Evolutionary conservation across 1,140 invertebrate species (phyloP).

Genomic region (Dendroctonus ponderosae): DNA sequence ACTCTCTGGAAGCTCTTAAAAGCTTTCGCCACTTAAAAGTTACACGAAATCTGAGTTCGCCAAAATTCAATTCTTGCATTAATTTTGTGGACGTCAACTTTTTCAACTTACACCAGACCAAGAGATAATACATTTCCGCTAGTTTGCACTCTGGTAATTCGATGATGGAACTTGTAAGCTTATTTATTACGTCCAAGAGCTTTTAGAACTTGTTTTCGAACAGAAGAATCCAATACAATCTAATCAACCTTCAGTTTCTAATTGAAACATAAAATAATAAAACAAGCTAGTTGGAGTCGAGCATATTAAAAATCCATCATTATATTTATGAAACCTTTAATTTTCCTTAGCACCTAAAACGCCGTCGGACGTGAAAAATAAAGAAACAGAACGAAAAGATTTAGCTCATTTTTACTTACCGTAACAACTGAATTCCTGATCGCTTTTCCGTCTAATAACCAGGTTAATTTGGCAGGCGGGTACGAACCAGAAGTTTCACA

Average conservation of each 20-base stretch:
- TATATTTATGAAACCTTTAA: too few relatives aligned
- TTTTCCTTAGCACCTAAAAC: too few relatives aligned
- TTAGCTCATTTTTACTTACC: constrained; percentile 50
- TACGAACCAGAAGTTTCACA: constrained; percentile 73
- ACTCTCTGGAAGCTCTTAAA: constrained; percentile 1
- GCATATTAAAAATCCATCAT: too few relatives aligned
- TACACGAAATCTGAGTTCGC: too few relatives aligned
- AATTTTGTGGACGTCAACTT: background rate
- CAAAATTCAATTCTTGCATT: too few relatives aligned
- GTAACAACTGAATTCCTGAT: constrained; percentile 58
- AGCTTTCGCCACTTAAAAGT: constrained; percentile 9
- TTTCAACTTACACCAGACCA: background rate
- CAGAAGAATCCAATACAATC: too few relatives aligned
- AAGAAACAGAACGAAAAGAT: too few relatives aligned
- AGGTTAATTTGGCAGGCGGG: constrained; percentile 69
- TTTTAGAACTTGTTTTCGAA: constrained; percentile 16
- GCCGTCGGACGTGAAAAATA: too few relatives aligned
- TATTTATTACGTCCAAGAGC: constrained; percentile 11
- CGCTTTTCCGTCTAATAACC: constrained; percentile 66
- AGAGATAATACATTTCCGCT: constrained; percentile 22
- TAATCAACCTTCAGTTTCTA: too few relatives aligned
- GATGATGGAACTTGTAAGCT: constrained; percentile 24
- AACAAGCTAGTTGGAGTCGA: too few relatives aligned
- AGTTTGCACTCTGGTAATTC: constrained; percentile 20
- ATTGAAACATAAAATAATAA: too few relatives aligned